Conservation (phyloP, 2,888 invertebrate species). For the Drosophila niveifrons region DNA sequence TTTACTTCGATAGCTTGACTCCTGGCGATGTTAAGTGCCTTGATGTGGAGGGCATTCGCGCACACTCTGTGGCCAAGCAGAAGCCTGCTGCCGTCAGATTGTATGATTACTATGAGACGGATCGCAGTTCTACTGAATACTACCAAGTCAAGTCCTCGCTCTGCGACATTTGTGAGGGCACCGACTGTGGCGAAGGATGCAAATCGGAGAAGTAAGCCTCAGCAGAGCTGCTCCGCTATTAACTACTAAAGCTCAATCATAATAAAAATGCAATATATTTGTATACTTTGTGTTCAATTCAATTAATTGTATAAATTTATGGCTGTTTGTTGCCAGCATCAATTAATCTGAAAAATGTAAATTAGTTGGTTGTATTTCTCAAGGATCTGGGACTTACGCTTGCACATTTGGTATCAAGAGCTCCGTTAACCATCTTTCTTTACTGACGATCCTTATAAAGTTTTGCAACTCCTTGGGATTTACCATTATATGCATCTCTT, state of each 20-base stretch:
- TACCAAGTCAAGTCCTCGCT: conserved; percentile 87
- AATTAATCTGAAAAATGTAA: conserved; percentile 30
- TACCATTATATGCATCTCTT: conserved; percentile 44
- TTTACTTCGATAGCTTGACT: conserved; percentile 90
- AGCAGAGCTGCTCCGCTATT: neutral
- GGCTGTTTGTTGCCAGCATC: conserved; percentile 13
- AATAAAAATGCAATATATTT: conserved; percentile 17
- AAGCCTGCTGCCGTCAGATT: conserved; percentile 94
- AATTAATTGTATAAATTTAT: neutral
- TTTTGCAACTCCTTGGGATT: conserved; percentile 16
- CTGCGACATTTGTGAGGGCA: conserved; percentile 93
- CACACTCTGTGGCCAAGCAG: conserved; percentile 93
- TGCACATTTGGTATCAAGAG: conserved; percentile 50
- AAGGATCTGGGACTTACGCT: conserved; percentile 27
- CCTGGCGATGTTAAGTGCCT: conserved; percentile 89
- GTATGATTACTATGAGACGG: conserved; percentile 96
- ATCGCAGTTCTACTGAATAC: conserved; percentile 79
- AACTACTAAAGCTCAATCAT: conserved; percentile 19
- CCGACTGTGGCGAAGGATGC: conserved; percentile 86
- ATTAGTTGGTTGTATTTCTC: neutral
- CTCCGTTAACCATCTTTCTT: conserved; percentile 20
- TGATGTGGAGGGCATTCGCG: conserved; percentile 93
- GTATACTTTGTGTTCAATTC: neutral
- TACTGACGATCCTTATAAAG: conserved; percentile 17
- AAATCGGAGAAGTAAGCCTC: conserved; percentile 42